Evolutionary conservation across 2,113 vertebrate genomes (phyloP), one percentile per base, ranked within the genome.

Genomic region (Edolisoma coerulescens): DNA sequence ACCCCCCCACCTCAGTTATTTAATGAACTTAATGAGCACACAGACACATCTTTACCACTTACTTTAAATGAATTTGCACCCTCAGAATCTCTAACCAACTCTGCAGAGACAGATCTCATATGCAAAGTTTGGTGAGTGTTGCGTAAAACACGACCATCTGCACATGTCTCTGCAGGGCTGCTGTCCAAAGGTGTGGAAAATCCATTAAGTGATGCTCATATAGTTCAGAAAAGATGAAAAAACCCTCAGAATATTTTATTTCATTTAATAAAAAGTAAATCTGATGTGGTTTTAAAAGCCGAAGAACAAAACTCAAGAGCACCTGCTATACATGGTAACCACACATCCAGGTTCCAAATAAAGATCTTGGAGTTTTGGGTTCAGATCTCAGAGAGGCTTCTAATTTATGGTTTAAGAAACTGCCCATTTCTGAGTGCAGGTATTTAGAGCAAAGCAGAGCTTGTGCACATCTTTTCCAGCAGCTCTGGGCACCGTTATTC

Each of bases 181-280:
- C 3, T 69, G 35, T 11, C 59, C 75, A n/a, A n/a, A 81, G 60
- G 42, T 5, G 44, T 33, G 60, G 35, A 61, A 41, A 77, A 64
- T 11, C 73, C 59, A 54, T 0, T 10, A 18, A 4, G 6, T 12
- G 73, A 64, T 13, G 26, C 30, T 30, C 22, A 22, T 0, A 8
- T 2, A 50, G 21, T 26, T 60, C 84, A 86, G 35, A 33, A 42
- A 80, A 76, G 16, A 50, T 47, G 2, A n/a, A 75, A 75, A 68
- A 14, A 68, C 3, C 7, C 27, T 44, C 56, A 5, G 17, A 42
- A 17, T 45, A 82, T 47, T 70, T 73, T 19, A 77, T 54, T 56
- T 37, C 3, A 19, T 57, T 81, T 70, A 19, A 60, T 19, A 54
- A 77, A 80, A 70, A 50, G 23, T 13, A 64, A 56, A 59, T 50